Evolutionary conservation across 2,888 invertebrate genomes (phyloP).

Genomic region (Drosophila longiperda): DNA sequence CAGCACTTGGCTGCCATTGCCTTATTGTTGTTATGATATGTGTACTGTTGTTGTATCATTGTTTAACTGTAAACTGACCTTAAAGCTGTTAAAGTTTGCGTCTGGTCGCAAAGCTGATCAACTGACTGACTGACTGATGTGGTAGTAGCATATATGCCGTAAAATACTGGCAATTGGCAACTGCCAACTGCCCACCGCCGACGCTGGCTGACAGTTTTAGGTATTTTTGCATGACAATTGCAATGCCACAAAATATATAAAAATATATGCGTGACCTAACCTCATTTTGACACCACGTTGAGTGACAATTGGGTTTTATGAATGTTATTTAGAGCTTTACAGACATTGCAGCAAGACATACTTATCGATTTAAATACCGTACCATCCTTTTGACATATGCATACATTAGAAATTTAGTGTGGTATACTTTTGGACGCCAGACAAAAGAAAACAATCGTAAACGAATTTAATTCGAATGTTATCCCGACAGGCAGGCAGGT

Average conservation of each 20-base stretch:
- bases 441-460: conserved; percentile 2
- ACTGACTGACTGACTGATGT: conserved; percentile 26
- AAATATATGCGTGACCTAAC: conserved; percentile 33
- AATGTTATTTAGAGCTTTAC: conserved; percentile 6
- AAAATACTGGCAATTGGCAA: conserved; percentile 15
- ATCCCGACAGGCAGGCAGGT: conserved; percentile 34
- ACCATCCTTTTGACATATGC: background rate
- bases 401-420: conserved; percentile 1
- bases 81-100: conserved; percentile 70
- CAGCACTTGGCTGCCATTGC: conserved; percentile 71
- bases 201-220: conserved; percentile 2
- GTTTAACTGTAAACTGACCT: conserved; percentile 80
- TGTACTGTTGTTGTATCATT: conserved; percentile 51
- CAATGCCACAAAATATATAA: conserved; percentile 12
- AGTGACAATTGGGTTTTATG: conserved; percentile 8
- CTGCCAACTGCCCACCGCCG: conserved; percentile 25
- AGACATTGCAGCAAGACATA: background rate
- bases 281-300: conserved; percentile 32
- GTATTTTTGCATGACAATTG: conserved; percentile 22
- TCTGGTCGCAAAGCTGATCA: conserved; percentile 43
- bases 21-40: conserved; percentile 62
- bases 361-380: conserved; percentile 13
- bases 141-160: background rate
- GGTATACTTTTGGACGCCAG: conserved; percentile 46
- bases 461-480: conserved; percentile 24